Conservation (phyloP, 53 echinoderm and acorn worm species). For the Hippasteria phrygiana region DNA sequence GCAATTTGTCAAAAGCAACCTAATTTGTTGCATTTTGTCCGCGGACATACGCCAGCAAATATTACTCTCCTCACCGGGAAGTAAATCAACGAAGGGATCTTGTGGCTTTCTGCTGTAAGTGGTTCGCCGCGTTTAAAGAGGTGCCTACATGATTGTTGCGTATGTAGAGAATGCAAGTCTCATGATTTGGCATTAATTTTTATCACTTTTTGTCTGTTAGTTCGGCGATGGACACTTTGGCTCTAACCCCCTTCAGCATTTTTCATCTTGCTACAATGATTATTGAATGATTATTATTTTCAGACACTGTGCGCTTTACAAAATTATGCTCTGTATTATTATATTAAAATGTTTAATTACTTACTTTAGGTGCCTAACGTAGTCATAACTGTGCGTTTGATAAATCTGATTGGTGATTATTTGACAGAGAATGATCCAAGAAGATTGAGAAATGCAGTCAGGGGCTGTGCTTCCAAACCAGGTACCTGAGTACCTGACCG, state of each 20-base stretch:
- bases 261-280: too few species aligned
- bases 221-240: too few species aligned
- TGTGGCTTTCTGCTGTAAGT: background rate
- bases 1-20: constrained; percentile 48
- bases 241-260: too few species aligned
- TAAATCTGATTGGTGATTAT: background rate
- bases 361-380: background rate
- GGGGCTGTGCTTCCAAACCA: too few species aligned
- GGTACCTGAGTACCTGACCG: too few species aligned
- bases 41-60: background rate
- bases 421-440: background rate
- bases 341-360: background rate
- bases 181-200: too few species aligned
- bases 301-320: too few species aligned
- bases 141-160: background rate
- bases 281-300: too few species aligned
- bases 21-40: constrained; percentile 38
- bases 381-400: background rate
- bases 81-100: background rate
- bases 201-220: too few species aligned
- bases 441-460: background rate
- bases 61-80: constrained; percentile 11
- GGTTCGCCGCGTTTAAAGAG: background rate
- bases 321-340: too few species aligned
- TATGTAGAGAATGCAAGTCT: too few species aligned